Percentiles rank a stretch among this genome's conserved stretches.
Conservation (phyloP, 2,888 invertebrate genomes). For the Microplitis deprimator region DNA sequence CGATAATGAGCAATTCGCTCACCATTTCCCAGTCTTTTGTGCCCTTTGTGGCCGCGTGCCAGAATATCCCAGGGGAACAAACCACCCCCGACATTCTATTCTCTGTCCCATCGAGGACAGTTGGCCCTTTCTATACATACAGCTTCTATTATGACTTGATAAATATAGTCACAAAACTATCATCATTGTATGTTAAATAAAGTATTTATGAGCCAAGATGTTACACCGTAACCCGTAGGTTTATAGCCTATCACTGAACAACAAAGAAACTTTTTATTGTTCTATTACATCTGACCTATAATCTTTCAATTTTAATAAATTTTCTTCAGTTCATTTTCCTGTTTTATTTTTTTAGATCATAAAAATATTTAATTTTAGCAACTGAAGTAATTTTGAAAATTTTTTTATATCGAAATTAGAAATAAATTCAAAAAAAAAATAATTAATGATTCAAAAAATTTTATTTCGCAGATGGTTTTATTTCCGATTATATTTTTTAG, state of each 20-base stretch:
- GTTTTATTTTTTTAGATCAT: no score
- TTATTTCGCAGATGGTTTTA: no score
- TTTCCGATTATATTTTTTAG: no score
- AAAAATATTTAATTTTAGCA: no score
- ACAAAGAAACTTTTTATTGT: background rate
- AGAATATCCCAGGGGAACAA: constrained; percentile 19
- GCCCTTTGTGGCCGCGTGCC: constrained; percentile 60
- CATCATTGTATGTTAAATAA: background rate
- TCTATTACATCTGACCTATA: no score
- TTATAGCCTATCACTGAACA: no score
- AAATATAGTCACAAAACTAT: background rate
- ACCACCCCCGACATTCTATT: background rate
- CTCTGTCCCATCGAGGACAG: constrained; percentile 15
- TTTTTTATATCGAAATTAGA: no score
- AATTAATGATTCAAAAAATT: no score
- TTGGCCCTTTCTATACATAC: constrained; percentile 4
- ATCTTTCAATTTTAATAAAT: no score
- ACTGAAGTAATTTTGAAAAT: no score
- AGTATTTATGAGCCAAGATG: background rate
- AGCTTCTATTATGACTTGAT: constrained; percentile 10
- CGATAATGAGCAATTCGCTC: constrained; percentile 66
- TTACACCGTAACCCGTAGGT: background rate
- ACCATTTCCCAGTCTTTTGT: constrained; percentile 66
- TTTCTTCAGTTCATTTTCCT: no score
- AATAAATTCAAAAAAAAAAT: no score